These are phyloP conservation scores for Zygothrica quintamaculata DNA, from an alignment of 2,888 invertebrate species.

Conservation along the genomic window DNA sequence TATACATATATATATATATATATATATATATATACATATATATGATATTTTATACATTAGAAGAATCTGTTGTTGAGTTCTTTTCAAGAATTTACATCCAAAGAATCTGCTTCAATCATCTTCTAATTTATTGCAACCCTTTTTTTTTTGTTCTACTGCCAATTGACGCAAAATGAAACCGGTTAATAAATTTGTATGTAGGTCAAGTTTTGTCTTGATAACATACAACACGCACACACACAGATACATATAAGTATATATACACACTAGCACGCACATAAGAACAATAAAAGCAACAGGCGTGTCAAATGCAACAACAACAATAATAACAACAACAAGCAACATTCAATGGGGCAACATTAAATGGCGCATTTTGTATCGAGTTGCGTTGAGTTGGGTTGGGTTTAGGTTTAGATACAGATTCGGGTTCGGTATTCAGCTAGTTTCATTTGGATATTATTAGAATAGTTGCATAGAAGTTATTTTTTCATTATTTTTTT, in stretches of 20 bases:
- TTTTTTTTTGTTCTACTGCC: conserved; percentile 49
- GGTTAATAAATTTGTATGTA: conserved; percentile 83
- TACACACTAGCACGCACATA: conserved; percentile 6
- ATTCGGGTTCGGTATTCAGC: conserved; percentile 22
- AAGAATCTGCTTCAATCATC: conserved; percentile 35
- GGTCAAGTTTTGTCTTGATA: conserved; percentile 83
- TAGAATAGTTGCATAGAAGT: conserved; percentile 35
- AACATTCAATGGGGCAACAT: conserved; percentile 43
- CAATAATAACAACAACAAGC: conserved; percentile 47
- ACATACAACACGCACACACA: conserved; percentile 44
- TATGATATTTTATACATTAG: too few species aligned
- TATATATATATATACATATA: too few species aligned
- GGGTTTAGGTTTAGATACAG: conserved; percentile 29
- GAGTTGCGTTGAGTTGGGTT: conserved; percentile 46
- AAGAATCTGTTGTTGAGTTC: neutral
- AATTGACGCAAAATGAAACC: conserved; percentile 63
- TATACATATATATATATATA: too few species aligned
- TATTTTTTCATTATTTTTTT: neutral
- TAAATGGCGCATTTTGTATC: conserved; percentile 63
- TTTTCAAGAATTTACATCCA: conserved; percentile 24
- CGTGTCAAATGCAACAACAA: conserved; percentile 68
- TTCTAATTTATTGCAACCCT: conserved; percentile 53
- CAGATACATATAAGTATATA: conserved; percentile 31
- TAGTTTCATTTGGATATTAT: conserved; percentile 42
- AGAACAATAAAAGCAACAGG: conserved; percentile 62